Evolutionary conservation across 2,888 invertebrate genomes (phyloP), one percentile per base, ranked within the genome.

Genomic region (Drosophila anomalata): DNA sequence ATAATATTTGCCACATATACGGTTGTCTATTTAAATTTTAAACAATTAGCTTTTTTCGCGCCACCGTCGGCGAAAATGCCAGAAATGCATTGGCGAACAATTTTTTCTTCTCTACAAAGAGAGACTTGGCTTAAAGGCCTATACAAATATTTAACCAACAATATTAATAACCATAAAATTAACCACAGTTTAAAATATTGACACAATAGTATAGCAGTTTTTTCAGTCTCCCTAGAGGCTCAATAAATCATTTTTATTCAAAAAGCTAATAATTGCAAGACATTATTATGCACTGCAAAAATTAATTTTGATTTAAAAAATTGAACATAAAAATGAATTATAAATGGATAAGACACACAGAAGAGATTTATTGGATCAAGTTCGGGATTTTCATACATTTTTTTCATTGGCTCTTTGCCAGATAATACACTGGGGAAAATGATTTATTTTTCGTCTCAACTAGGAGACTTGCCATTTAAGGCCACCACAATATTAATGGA

Each of bases 351-450:
- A 8, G 7, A 29, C 8, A 29, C 29, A 8, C 29, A 8, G 8
- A 29, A 8, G 5, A 24, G 22, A 29, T 29, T 29, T 8, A 29
- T 29, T 29, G 2, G 8, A 7, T 8, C 6, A 26, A 26, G 22
- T 24, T 14, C 36, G 22, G 31, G 60, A 55, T 55, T 61, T 51
- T 57, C 36, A 52, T 22, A 17, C 11, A 62, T 36, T 56, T 61
- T 61, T 55, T 72, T 68, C 68, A 62, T 52, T 29, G 12, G 75
- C 70, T 36, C 22, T 31, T 22, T 12, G 9, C 4, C n/a, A 41
- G 22, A 22, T n/a, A 50, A 36, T 52, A 29, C 58, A 58, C 55
- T n/a, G 55, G 31, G 11, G 29, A 14, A 46, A 31, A 36, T 36
- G 2, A 36, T 8, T 2, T 20, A n/a, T 11, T 22, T 44, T 44